phyloP scores from a whole-genome alignment of 30 jellyfish, hydroid and myxozoan species.

The Catostylus mosaicus region DNA sequence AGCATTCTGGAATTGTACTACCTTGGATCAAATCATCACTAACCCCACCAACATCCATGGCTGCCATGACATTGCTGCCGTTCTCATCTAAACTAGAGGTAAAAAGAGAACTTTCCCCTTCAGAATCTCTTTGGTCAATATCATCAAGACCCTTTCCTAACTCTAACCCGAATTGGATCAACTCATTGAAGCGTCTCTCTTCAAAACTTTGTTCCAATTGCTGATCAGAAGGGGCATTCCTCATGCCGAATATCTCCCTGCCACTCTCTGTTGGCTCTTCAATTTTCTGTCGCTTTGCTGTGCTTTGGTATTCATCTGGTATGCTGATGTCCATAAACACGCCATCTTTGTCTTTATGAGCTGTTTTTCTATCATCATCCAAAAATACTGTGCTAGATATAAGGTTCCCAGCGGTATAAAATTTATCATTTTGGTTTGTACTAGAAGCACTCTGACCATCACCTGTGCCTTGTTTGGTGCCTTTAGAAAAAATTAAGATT shows the following conservation, averaged over 20 bases:
- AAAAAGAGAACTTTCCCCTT: background rate
- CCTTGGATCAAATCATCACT: background rate
- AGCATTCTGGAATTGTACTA: background rate
- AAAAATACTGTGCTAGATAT: background rate
- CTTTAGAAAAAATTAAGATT: too few relatives aligned
- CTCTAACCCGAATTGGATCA: slow-evolving; percentile 12
- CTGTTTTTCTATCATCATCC: background rate
- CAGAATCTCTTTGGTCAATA: background rate
- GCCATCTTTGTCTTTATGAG: background rate
- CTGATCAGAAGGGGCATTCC: background rate
- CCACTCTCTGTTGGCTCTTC: background rate
- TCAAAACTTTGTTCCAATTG: slow-evolving; percentile 24
- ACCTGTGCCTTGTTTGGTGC: background rate
- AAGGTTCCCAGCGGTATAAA: too few relatives aligned
- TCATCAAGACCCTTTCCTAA: slow-evolving; percentile 27
- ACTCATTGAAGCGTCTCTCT: slow-evolving; percentile 30
- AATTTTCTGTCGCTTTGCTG: background rate
- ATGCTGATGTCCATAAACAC: background rate
- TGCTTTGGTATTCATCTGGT: background rate
- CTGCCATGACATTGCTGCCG: background rate
- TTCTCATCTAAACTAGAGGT: background rate
- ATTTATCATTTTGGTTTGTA: too few relatives aligned
- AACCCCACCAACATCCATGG: background rate
- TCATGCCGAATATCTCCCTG: background rate
- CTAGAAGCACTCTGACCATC: background rate